phyloP scores from a whole-genome alignment of 2,888 invertebrate genomes.

The Ophion slaviceki region DNA sequence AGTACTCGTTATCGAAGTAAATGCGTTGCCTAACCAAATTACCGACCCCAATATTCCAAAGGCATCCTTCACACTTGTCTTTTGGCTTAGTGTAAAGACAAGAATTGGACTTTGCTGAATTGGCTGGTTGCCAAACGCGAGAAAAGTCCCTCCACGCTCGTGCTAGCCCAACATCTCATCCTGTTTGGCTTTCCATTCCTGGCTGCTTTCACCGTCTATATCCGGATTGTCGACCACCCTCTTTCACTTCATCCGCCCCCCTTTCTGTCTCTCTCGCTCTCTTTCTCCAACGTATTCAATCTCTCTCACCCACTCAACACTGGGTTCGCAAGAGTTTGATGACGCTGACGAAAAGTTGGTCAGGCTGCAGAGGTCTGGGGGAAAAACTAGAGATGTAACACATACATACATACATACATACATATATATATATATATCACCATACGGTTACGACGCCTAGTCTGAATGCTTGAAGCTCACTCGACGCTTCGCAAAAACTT shows the following conservation, averaged over 20 bases:
- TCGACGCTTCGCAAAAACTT: conserved; percentile 51
- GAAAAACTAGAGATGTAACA: conserved; percentile 32
- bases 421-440: not conserved
- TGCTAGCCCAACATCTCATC: conserved; percentile 64
- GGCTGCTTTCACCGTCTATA: conserved; percentile 70
- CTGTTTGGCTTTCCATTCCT: conserved; percentile 45
- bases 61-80: conserved; percentile 72
- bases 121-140: conserved; percentile 72
- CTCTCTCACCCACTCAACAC: conserved; percentile 18
- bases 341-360: conserved; percentile 46
- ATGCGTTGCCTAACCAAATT: conserved; percentile 64
- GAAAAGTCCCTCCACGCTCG: conserved; percentile 42
- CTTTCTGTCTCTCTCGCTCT: not conserved
- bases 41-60: conserved; percentile 70
- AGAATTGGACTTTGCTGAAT: conserved; percentile 62
- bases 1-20: conserved; percentile 6
- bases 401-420: not conserved
- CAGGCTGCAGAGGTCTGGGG: conserved; percentile 1
- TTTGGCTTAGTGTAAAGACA: conserved; percentile 65
- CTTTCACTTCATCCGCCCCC: not conserved
- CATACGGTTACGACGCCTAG: conserved; percentile 26
- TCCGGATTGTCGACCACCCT: conserved; percentile 71
- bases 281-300: conserved; percentile 20
- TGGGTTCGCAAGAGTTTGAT: conserved; percentile 35
- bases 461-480: conserved; percentile 23